Conservation (phyloP, 2,888 invertebrate species). For the Dasysyrphus tricinctus region DNA sequence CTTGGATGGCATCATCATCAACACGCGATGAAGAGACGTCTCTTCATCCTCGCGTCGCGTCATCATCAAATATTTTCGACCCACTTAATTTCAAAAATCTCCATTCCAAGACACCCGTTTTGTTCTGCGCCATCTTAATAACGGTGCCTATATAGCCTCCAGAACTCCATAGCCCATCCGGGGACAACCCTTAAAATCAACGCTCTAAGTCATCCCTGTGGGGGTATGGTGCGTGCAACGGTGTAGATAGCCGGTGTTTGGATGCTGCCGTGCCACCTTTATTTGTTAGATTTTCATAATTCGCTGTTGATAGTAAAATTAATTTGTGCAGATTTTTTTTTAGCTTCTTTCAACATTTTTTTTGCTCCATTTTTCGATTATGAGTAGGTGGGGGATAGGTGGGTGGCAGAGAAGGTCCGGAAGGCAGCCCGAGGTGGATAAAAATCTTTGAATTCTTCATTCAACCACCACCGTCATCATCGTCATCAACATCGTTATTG, state of each 20-base stretch:
- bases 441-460: conserved; percentile 68
- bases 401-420: not conserved
- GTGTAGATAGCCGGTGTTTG: conserved; percentile 64
- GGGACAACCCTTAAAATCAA: conserved; percentile 57
- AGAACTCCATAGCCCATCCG: conserved; percentile 1
- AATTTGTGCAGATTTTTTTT: conserved; percentile 74
- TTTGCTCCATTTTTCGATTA: conserved; percentile 25
- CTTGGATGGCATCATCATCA: conserved; percentile 69
- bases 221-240: conserved; percentile 59
- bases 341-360: conserved; percentile 6
- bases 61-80: conserved; percentile 75
- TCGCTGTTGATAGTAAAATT: conserved; percentile 75
- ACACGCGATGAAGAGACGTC: conserved; percentile 34
- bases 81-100: conserved; percentile 71
- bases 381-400: not conserved
- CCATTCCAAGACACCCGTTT: conserved; percentile 24
- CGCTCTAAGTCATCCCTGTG: conserved; percentile 7
- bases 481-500: conserved; percentile 29
- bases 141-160: not conserved
- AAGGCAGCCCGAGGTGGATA: conserved; percentile 13
- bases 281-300: conserved; percentile 75
- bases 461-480: conserved; percentile 65
- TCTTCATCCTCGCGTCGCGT: conserved; percentile 47
- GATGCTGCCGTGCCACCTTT: conserved; percentile 63
- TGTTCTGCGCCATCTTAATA: conserved; percentile 11